Evolutionary conservation across 2,888 invertebrate genomes (phyloP), one percentile per base, ranked within the genome.

Genomic region (Ametastegia equiseti): DNA sequence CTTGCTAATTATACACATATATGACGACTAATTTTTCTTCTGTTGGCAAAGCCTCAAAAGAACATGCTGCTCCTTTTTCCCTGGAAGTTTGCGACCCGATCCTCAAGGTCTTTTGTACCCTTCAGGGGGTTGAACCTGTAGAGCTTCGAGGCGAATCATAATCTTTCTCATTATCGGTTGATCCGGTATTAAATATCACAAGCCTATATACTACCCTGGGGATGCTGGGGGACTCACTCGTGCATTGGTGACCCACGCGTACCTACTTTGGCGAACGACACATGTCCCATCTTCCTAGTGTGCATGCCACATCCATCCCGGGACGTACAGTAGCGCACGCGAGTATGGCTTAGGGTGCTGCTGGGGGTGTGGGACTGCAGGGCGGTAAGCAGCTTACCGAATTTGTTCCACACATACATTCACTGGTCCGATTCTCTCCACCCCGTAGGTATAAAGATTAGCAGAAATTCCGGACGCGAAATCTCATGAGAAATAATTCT

Each of bases 131-230:
- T 27, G n/a, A n/a, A 60, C 33, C n/a, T n/a, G 42, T 42, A 30
- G 42, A n/a, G 78, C 78, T 60, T 39, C 23, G 33, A 78, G 11
- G 39, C 78, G 42, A 11, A 0, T 78, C 23, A 78, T 78, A 60
- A 78, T 39, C 60, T 60, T 78, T 42, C 78, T 78, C 78, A 42
- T 78, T 42, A 78, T 78, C 78, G 19, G 60, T 42, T 60, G 78
- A 78, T 78, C 78, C 78, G 13, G 78, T 78, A 78, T 78, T 78
- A 60, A 78, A 78, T 78, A 78, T 63, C 60, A 45, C 60, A 30
- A 42, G 78, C 42, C 15, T 33, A 1, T 47, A 15, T 78, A 36
- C 30, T 6, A 27, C 54, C 27, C 39, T 57, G 11, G 7, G 15
- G 19, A 75, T 75, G 19, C 36, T 27, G 23, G 54, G 50, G n/a